phyloP scores from a whole-genome alignment of 2,113 vertebrate species.

The Tor tambroides region DNA sequence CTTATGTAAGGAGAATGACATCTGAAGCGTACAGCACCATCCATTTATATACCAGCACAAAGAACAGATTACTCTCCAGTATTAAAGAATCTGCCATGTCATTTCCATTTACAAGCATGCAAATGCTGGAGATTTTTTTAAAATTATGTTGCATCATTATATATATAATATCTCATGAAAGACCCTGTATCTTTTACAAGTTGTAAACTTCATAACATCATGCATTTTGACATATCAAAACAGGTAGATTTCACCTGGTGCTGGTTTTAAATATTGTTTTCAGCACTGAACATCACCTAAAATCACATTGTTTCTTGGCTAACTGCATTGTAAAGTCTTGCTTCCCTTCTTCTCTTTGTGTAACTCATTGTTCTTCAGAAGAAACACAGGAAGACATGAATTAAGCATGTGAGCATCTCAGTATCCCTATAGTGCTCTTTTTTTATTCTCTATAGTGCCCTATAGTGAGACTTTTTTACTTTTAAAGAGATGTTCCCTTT shows the following conservation, averaged over 20 bases:
- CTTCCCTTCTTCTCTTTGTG: background rate
- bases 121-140: background rate
- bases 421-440: background rate
- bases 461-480: background rate
- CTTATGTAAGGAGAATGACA: slow-evolving; percentile 21
- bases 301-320: background rate
- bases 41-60: background rate
- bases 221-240: background rate
- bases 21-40: background rate
- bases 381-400: slow-evolving; percentile 15
- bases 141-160: background rate
- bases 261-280: background rate
- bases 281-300: background rate
- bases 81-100: background rate
- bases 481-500: background rate
- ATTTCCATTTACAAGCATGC: background rate
- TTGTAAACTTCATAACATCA: background rate
- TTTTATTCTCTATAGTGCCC: background rate
- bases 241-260: background rate
- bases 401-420: background rate
- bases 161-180: background rate
- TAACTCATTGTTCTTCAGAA: background rate
- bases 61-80: background rate
- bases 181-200: background rate
- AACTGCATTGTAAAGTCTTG: background rate